Conservation (phyloP, 2,113 vertebrate species). For the Embiotoca jacksoni region DNA sequence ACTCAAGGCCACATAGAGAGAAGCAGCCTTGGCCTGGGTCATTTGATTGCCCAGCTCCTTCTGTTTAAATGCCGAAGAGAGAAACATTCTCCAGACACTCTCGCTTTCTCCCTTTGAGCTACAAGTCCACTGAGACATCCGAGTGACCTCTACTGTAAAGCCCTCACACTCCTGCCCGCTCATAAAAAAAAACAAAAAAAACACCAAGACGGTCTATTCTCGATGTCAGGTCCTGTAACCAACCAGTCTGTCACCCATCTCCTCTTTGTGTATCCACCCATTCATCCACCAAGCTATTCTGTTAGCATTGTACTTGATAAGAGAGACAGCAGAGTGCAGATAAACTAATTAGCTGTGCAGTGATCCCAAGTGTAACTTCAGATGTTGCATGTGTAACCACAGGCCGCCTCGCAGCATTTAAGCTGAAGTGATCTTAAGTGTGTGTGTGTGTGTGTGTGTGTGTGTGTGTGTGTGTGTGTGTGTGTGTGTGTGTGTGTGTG, state of each 20-base stretch:
- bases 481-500: too few relatives aligned
- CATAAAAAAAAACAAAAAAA: too few relatives aligned
- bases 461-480: not conserved
- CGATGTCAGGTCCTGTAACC: too few relatives aligned
- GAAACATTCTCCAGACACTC: slow-evolving; percentile 44
- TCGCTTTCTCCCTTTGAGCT: slow-evolving; percentile 37
- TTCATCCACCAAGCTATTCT: not conserved
- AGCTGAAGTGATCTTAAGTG: not conserved
- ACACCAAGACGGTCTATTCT: too few relatives aligned
- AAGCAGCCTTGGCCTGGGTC: slow-evolving; percentile 8
- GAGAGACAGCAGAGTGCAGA: not conserved
- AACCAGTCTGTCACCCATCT: not conserved
- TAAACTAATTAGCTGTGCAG: not conserved
- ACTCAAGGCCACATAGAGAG: not conserved
- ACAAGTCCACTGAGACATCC: slow-evolving; percentile 46
- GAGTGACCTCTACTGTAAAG: slow-evolving; percentile 41
- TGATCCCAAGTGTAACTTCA: slow-evolving; percentile 5
- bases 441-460: too few relatives aligned
- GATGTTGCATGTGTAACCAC: slow-evolving; percentile 8
- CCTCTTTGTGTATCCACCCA: not conserved
- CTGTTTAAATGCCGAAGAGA: slow-evolving; percentile 43
- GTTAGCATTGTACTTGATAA: not conserved
- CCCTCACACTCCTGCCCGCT: slow-evolving; percentile 1
- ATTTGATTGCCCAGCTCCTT: slow-evolving; percentile 29
- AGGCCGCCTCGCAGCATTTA: not conserved